Evolutionary conservation across 2,797 vertebrate species (phyloP).

Genomic region (Gymnopithys bicolor): DNA sequence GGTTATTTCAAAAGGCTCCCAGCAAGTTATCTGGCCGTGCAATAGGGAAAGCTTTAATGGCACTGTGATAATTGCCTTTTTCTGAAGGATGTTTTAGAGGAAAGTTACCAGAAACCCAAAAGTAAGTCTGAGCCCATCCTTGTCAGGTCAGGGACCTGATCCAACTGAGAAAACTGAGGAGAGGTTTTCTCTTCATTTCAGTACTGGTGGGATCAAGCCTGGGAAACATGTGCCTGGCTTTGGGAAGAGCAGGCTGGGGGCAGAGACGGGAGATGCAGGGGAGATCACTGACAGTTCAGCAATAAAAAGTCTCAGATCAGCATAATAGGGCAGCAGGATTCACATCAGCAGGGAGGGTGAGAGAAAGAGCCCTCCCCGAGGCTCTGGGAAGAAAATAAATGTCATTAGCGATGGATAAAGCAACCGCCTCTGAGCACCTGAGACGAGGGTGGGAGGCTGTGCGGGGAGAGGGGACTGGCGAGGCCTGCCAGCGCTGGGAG

Average conservation of each 20-base stretch:
- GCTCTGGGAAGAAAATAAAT: not conserved
- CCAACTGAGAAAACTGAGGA: not conserved
- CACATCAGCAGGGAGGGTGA: not conserved
- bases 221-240: not conserved
- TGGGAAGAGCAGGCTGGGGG: not conserved
- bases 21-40: not conserved
- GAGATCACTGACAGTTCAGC: not conserved
- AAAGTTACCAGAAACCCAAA: not conserved
- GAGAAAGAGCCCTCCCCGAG: not conserved
- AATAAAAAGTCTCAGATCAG: not conserved
- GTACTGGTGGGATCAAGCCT: not conserved
- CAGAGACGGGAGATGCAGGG: not conserved
- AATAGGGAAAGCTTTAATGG: constrained; percentile 15
- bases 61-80: constrained; percentile 31
- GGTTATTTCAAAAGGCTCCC: constrained; percentile 43
- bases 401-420: not conserved
- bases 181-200: not conserved
- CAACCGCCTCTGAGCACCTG: not conserved
- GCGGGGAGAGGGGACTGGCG: not conserved
- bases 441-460: not conserved
- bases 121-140: not conserved
- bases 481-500: not conserved
- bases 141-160: not conserved
- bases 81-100: not conserved
- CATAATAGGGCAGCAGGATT: not conserved